These are phyloP conservation scores for Psylliodes chrysocephalus DNA, from an alignment of 2,888 invertebrate genomes.

Conservation along the genomic window DNA sequence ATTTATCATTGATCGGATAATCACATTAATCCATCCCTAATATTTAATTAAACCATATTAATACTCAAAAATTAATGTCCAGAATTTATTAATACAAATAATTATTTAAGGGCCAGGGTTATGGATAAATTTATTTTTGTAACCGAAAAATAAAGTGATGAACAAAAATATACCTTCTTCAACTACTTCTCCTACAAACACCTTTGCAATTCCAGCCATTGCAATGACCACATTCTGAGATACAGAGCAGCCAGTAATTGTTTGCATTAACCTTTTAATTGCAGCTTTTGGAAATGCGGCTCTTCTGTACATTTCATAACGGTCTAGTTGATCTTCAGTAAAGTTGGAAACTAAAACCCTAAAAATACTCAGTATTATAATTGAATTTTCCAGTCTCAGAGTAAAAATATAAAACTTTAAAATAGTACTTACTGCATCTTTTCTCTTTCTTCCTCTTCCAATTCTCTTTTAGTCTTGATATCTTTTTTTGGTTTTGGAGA, in stretches of 20 bases:
- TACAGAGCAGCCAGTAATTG: slow-evolving; percentile 95
- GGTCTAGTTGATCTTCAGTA: slow-evolving; percentile 95
- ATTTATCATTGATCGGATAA: no score
- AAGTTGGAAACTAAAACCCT: slow-evolving; percentile 98
- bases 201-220: slow-evolving; percentile 99
- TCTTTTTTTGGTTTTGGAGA: slow-evolving; percentile 71
- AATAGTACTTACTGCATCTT: slow-evolving; percentile 89
- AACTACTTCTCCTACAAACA: slow-evolving; percentile 98
- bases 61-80: neutral
- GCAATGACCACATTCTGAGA: slow-evolving; percentile 99
- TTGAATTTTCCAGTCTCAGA: no score
- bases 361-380: no score
- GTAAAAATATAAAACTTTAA: no score
- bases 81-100: neutral
- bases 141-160: neutral
- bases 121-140: neutral
- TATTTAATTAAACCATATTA: no score
- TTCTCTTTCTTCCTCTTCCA: slow-evolving; percentile 94
- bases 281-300: slow-evolving; percentile 98
- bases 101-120: neutral
- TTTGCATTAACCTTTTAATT: slow-evolving; percentile 97
- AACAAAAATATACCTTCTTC: slow-evolving; percentile 82
- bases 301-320: slow-evolving; percentile 98
- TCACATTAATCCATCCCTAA: no score
- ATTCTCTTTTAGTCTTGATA: slow-evolving; percentile 80